phyloP scores from a whole-genome alignment of 2,888 invertebrate species.

The Drosophila atripex region DNA sequence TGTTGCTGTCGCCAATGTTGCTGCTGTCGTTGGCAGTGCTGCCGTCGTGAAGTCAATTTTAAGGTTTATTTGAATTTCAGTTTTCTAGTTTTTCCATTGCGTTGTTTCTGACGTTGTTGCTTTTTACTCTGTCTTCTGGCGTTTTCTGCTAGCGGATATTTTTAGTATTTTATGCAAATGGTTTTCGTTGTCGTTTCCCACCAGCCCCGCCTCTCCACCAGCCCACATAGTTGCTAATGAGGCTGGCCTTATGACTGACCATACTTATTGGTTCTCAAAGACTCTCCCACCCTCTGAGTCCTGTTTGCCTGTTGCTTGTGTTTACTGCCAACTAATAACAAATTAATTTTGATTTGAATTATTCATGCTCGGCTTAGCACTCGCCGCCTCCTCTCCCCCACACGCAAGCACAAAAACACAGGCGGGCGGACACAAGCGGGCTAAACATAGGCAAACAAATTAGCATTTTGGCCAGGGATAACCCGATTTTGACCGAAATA shows the following conservation, averaged over 20 bases:
- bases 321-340: constrained; percentile 69
- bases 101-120: constrained; percentile 22
- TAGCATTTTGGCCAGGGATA: constrained; percentile 55
- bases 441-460: constrained; percentile 41
- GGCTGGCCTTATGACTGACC: constrained; percentile 62
- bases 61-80: constrained; percentile 78
- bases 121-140: constrained; percentile 45
- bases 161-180: constrained; percentile 72
- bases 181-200: neutral
- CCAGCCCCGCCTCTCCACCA: neutral
- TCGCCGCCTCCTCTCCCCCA: constrained; percentile 9
- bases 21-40: constrained; percentile 26
- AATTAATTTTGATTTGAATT: constrained; percentile 75
- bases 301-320: constrained; percentile 44
- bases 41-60: constrained; percentile 71
- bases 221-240: constrained; percentile 58
- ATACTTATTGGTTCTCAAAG: constrained; percentile 44
- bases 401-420: constrained; percentile 12
- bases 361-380: constrained; percentile 56
- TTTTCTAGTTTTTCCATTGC: constrained; percentile 60
- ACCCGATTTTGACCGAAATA: constrained; percentile 54
- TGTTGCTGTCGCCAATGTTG: constrained; percentile 14
- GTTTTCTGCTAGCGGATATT: constrained; percentile 52
- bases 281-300: constrained; percentile 8
- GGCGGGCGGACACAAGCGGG: neutral